phyloP scores from a whole-genome alignment of 1,140 invertebrate species.

The Colletes gigas region DNA sequence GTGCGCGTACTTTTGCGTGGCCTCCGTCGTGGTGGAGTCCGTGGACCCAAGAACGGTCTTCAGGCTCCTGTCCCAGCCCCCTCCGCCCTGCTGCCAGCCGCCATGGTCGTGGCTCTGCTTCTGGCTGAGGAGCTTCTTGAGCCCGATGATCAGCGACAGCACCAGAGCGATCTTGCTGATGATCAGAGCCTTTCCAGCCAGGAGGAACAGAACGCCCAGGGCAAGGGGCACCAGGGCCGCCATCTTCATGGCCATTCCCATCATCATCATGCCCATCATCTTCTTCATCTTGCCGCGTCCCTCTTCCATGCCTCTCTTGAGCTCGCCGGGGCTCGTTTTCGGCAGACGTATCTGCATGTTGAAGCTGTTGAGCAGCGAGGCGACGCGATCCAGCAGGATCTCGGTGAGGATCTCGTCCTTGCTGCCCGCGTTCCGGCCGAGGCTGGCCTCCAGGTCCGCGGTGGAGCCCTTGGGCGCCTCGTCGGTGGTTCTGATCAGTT shows the following conservation, averaged over 20 bases:
- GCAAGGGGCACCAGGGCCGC: slow-evolving; percentile 87
- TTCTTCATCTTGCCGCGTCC: slow-evolving; percentile 90
- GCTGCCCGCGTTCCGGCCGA: slow-evolving; percentile 83
- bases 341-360: slow-evolving; percentile 88
- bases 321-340: slow-evolving; percentile 85
- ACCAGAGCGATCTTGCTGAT: slow-evolving; percentile 90
- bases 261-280: slow-evolving; percentile 92
- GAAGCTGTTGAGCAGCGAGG: slow-evolving; percentile 87
- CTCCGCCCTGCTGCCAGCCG: slow-evolving; percentile 81
- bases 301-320: slow-evolving; percentile 87
- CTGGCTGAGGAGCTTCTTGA: slow-evolving; percentile 88
- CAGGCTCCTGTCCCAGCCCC: slow-evolving; percentile 83
- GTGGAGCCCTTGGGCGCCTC: slow-evolving; percentile 78
- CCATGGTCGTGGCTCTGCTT: slow-evolving; percentile 84
- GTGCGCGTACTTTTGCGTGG: slow-evolving; percentile 81
- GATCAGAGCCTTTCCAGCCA: slow-evolving; percentile 89
- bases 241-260: slow-evolving; percentile 89
- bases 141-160: slow-evolving; percentile 87
- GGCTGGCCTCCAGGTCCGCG: slow-evolving; percentile 85
- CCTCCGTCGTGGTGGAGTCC: slow-evolving; percentile 74
- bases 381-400: slow-evolving; percentile 86
- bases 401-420: slow-evolving; percentile 85
- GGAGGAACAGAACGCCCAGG: slow-evolving; percentile 87
- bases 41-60: slow-evolving; percentile 72
- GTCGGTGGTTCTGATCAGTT: slow-evolving; percentile 80